A percentile compares a stretch with the other conserved stretches of the same genome.
These are phyloP conservation scores for Alauda arvensis DNA, from an alignment of 2,797 vertebrate species.

Conservation along the genomic window DNA sequence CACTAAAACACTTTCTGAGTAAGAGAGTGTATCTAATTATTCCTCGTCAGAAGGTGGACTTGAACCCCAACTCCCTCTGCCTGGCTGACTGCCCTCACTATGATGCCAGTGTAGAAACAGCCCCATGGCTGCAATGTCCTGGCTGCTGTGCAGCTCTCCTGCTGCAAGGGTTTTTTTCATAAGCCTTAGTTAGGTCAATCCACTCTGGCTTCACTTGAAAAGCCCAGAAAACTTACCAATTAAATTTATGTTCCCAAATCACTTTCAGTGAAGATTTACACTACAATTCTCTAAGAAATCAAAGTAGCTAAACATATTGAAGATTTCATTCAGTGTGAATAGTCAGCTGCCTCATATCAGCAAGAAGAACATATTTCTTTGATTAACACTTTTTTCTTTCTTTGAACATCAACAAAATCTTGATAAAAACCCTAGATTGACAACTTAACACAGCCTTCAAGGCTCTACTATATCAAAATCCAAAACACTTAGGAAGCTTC, in stretches of 20 bases:
- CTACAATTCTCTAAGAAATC: background rate
- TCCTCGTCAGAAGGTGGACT: background rate
- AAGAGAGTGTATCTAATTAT: background rate
- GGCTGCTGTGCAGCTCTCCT: background rate
- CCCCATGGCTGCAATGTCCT: background rate
- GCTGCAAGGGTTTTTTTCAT: background rate
- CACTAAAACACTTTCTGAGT: background rate
- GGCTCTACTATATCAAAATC: slow-evolving; percentile 1
- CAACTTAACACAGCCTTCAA: slow-evolving; percentile 26
- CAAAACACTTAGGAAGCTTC: slow-evolving; percentile 24
- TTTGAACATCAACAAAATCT: slow-evolving; percentile 43
- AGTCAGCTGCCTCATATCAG: slow-evolving; percentile 1
- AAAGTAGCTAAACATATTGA: slow-evolving; percentile 18
- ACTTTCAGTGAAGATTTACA: background rate
- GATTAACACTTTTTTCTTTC: slow-evolving; percentile 22
- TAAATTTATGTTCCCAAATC: background rate
- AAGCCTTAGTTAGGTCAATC: background rate
- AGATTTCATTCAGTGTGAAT: slow-evolving; percentile 22
- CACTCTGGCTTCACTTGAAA: background rate
- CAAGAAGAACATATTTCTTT: slow-evolving; percentile 44
- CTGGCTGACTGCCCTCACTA: background rate
- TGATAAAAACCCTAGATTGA: slow-evolving; percentile 22
- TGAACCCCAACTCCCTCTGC: background rate
- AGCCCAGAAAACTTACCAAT: background rate
- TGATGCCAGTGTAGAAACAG: background rate